A percentile compares a stretch with the other conserved stretches of the same genome.
Conservation (phyloP, 2,797 vertebrate species). For the Taenioides sp. region DNA sequence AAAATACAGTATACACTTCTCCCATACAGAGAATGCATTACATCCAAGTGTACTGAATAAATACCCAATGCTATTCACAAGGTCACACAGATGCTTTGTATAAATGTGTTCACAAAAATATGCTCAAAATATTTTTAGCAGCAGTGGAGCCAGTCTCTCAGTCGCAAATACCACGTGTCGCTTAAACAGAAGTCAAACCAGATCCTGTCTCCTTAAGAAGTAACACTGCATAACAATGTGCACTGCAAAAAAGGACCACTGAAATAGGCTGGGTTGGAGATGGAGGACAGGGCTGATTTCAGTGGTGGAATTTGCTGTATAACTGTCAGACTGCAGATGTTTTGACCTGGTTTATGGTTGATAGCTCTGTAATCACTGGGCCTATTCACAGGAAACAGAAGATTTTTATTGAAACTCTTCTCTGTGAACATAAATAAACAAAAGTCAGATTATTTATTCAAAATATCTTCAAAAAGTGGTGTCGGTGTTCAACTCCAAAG, state of each 20-base stretch:
- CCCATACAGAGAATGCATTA: neutral
- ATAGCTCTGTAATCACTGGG: no score
- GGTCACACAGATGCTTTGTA: constrained; percentile 36
- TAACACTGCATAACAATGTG: constrained; percentile 26
- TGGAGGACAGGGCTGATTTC: neutral
- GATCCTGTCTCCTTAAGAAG: constrained; percentile 29
- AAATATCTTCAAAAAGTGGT: no score
- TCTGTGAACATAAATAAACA: no score
- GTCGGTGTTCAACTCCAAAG: no score
- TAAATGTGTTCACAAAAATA: constrained; percentile 12
- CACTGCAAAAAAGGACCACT: neutral
- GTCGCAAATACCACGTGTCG: constrained; percentile 31
- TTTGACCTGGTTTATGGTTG: no score
- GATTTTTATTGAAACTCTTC: no score
- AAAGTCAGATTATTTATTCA: no score
- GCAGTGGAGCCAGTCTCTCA: neutral
- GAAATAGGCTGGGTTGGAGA: no score
- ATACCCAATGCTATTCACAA: constrained; percentile 43
- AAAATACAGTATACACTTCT: neutral
- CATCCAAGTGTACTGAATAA: constrained; percentile 17
- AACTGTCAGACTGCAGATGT: no score
- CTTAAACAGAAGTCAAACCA: constrained; percentile 10
- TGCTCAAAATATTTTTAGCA: constrained; percentile 7
- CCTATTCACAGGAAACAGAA: no score
- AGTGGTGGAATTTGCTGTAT: neutral